These are phyloP conservation scores for Gonioctena quinquepunctata DNA, from an alignment of 1,140 invertebrate species.

Conservation along the genomic window DNA sequence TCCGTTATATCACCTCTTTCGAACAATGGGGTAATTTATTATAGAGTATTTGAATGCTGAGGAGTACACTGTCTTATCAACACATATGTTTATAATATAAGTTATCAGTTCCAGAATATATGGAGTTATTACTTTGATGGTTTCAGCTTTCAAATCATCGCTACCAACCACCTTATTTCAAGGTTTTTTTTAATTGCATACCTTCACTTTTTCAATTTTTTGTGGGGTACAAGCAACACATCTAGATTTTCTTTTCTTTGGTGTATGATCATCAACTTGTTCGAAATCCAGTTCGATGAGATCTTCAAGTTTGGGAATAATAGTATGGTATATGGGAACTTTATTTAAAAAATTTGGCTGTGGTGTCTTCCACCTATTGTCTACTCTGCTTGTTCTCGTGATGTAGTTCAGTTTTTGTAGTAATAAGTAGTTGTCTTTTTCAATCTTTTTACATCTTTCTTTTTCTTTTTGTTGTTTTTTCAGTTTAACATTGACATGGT, in stretches of 20 bases:
- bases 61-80: too few species aligned
- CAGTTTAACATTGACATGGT: constrained; percentile 61
- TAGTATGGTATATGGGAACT: constrained; percentile 16
- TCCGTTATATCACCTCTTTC: too few species aligned
- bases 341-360: constrained; percentile 51
- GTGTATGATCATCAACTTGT: constrained; percentile 1
- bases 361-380: constrained; percentile 61
- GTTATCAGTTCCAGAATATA: too few species aligned
- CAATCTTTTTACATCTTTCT: constrained; percentile 59
- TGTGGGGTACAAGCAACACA: constrained; percentile 51
- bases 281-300: constrained; percentile 5
- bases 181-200: too few species aligned
- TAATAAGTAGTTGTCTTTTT: constrained; percentile 62
- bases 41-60: too few species aligned
- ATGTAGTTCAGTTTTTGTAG: constrained; percentile 60
- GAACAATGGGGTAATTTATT: too few species aligned
- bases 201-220: constrained; percentile 18
- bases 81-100: too few species aligned
- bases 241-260: constrained; percentile 40
- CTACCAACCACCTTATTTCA: too few species aligned
- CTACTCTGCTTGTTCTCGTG: constrained; percentile 60
- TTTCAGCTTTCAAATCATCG: too few species aligned
- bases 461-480: constrained; percentile 63
- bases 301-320: constrained; percentile 5
- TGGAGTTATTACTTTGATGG: too few species aligned